Evolutionary conservation across 2,797 vertebrate genomes (phyloP).

Genomic region (Gadopsis bispinosus): DNA sequence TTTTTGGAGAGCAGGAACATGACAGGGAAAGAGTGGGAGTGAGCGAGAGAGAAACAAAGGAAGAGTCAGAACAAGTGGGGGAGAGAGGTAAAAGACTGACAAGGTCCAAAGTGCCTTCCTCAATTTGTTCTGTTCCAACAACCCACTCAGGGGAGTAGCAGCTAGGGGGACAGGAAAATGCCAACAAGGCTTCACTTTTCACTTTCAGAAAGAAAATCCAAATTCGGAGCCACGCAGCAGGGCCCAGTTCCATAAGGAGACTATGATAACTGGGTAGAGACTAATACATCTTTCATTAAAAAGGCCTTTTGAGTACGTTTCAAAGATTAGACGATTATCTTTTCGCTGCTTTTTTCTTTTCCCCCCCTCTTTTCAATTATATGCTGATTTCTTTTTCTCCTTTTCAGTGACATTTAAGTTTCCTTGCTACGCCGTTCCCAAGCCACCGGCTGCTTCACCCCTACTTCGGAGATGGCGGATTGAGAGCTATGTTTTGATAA

Average conservation of each 20-base stretch:
- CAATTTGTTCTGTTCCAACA: constrained; percentile 61
- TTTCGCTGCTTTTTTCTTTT: constrained; percentile 28
- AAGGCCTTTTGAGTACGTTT: constrained; percentile 61
- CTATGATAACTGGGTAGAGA: constrained; percentile 52
- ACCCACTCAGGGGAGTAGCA: constrained; percentile 45
- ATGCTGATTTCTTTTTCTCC: constrained; percentile 10
- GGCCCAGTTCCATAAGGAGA: constrained; percentile 47
- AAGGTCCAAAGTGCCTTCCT: constrained; percentile 62
- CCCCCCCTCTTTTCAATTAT: constrained; percentile 3
- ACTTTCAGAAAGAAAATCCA: constrained; percentile 16
- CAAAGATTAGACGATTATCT: constrained; percentile 69
- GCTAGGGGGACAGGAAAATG: constrained; percentile 51
- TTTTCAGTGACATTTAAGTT: constrained; percentile 50
- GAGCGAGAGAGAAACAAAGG: constrained; percentile 12
- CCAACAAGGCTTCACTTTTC: constrained; percentile 51
- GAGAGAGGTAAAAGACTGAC: constrained; percentile 65
- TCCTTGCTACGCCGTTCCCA: constrained; percentile 10
- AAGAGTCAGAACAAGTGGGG: constrained; percentile 15
- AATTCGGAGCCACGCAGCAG: constrained; percentile 38
- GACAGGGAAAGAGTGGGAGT: constrained; percentile 17
- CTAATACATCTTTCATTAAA: constrained; percentile 78
- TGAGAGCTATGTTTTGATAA: constrained; percentile 1
- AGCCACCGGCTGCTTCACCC: constrained; percentile 26
- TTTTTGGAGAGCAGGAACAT: constrained; percentile 8
- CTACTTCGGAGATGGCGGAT: constrained; percentile 11